Base-by-base conservation (phyloP, 2,888 invertebrate genomes). In the Drosophila antonietae region DNA sequence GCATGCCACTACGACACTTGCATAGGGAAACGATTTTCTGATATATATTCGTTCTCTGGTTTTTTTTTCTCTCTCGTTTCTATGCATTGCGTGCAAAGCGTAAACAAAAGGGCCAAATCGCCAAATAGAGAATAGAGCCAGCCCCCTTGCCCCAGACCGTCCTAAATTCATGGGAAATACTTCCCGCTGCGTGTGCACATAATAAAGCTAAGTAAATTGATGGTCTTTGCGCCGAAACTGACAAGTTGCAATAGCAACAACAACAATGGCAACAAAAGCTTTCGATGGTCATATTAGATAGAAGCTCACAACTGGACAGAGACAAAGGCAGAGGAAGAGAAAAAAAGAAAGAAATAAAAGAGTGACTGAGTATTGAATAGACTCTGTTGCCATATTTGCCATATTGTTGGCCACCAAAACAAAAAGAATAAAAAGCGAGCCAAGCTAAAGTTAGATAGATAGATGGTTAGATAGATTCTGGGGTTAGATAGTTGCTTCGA, bases 201-300 rank as follows among this genome's bases (percentile, higher is more conserved):
- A 87, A 87, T 87, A 87, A 88, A 87, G 89, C 88, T 87, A 78
- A 88, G 87, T 90, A 87, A 87, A 87, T 87, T 87, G 90, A 87
- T 87, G 90, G 87, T 87, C 85, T 87, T 81, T 87, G 80, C 82
- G 85, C 80, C 86, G 51, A 89, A 89, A 89, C 87, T 90, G 87
- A 90, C 87, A 87, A 89, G 80, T 90, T 87, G 84, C 89, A 72
- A 69, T 58, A 80, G 44, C 72, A 79, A 70, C 59, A 75, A 60
- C 44, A 46, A 51, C 59, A 73, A 39, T 18, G 51, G 33, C 56
- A 60, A 51, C 37, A 75, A 69, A 73, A 77, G 49, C 83, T 74
- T 87, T 77, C 89, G 85, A 89, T 89, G 84, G 84, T 72, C 87
- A 81, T 73, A 80, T 71, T 39, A 75, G 80, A 79, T 79, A 79